Conservation (phyloP, 2,888 invertebrate genomes). For the Drosophila seclusa region DNA sequence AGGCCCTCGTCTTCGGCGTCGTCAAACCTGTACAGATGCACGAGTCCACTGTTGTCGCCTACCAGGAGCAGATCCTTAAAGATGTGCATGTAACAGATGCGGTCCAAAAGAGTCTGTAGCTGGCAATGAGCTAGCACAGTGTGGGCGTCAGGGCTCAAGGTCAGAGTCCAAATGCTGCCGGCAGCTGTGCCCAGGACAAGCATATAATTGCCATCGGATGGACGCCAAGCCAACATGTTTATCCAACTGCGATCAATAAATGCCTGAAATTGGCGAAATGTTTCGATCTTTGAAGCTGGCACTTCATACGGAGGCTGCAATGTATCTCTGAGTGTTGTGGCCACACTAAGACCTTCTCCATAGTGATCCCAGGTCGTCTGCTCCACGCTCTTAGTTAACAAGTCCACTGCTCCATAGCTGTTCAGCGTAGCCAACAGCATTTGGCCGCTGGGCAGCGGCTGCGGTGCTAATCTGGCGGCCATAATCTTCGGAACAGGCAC, state of each 20-base stretch:
- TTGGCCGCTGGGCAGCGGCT: constrained; percentile 28
- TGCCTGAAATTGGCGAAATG: constrained; percentile 55
- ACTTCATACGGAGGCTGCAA: constrained; percentile 38
- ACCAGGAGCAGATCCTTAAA: constrained; percentile 70
- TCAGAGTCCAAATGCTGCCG: constrained; percentile 73
- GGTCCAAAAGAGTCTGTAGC: constrained; percentile 63
- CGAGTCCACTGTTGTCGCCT: constrained; percentile 68
- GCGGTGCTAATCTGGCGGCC: constrained; percentile 51
- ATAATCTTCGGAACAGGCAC: constrained; percentile 53
- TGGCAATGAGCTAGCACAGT: constrained; percentile 39
- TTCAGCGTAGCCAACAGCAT: constrained; percentile 69
- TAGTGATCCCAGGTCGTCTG: constrained; percentile 57
- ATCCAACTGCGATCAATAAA: constrained; percentile 73
- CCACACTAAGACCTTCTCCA: constrained; percentile 28
- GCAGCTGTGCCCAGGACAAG: constrained; percentile 75
- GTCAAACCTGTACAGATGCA: constrained; percentile 67
- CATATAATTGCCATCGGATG: constrained; percentile 4
- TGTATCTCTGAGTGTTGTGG: constrained; percentile 33
- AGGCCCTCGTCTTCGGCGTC: constrained; percentile 23
- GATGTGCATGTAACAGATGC: constrained; percentile 64
- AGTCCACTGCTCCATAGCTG: constrained; percentile 71
- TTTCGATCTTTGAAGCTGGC: constrained; percentile 32
- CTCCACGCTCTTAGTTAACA: constrained; percentile 53
- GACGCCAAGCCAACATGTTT: constrained; percentile 74
- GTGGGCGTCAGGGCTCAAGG: constrained; percentile 19